Base-by-base conservation (phyloP, 2,113 vertebrate species). In the Phalacrocorax aristotelis region DNA sequence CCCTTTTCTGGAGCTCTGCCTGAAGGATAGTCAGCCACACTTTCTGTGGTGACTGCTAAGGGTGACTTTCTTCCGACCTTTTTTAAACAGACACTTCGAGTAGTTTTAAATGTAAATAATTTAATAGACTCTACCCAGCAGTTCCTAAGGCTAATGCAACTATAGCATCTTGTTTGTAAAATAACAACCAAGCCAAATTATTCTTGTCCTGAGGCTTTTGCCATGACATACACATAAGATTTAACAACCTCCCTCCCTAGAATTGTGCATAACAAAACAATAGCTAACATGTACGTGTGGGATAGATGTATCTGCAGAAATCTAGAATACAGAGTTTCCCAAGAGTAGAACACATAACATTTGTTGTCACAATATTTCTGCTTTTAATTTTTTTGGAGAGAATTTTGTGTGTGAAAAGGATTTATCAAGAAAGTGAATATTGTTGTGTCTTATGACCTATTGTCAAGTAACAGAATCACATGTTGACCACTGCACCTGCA, bases 31-130 rank as follows among this genome's bases (percentile, higher is more conserved):
- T 96, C 94, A 95, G 83, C 93, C 88, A 95, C 61, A 38, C 55
- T 96, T 95, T 93, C 90, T 75, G 22, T 81, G 62, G 72, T 69
- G 57, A 95, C 90, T 93, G 90, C 90, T 91, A 91, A 96, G 38
- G 16, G 64, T 54, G 69, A 92, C 81, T 96, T 96, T 97, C 75
- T 95, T 90, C 60, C 0, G 5, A 83, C 65, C 58, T 44, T 83
- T 91, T 92, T 92, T 72, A 96, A 96, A 84, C 36, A 94, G 76
- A 93, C 76, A 91, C 86, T 94, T 57, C 6, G 48, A 57, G 42
- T 44, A 91, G 72, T 87, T 96, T 90, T 91, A 80, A 89, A 82
- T 58, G 30, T 90, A 96, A 97, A 91, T 27, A 93, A 95, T 94
- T 76, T 49, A 79, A 77, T 87, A 93, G 49, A 38, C n/a, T 89